These are phyloP conservation scores for Ctenopoma kingsleyae DNA, from an alignment of 2,797 vertebrate species.

Conservation along the genomic window DNA sequence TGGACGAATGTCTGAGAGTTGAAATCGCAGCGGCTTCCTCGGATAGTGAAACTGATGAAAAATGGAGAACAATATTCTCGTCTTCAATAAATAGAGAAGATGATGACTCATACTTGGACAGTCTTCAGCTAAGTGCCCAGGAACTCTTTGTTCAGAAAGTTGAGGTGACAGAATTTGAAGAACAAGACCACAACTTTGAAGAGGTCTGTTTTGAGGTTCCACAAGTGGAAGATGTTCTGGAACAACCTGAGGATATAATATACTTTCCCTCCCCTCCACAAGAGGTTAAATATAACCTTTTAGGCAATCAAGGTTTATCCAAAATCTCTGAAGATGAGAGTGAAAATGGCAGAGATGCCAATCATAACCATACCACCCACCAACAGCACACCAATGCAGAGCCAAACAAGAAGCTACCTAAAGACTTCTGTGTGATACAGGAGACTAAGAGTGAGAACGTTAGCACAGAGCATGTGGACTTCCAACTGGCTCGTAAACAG, in stretches of 20 bases:
- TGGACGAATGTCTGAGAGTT: slow-evolving; percentile 78
- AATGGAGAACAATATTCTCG: slow-evolving; percentile 87
- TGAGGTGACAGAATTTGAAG: slow-evolving; percentile 67
- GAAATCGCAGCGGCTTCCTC: slow-evolving; percentile 82
- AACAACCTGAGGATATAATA: slow-evolving; percentile 73
- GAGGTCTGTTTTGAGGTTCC: slow-evolving; percentile 66
- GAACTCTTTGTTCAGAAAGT: slow-evolving; percentile 87
- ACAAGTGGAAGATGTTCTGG: slow-evolving; percentile 71
- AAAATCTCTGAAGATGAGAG: slow-evolving; percentile 86
- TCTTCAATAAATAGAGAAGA: slow-evolving; percentile 88
- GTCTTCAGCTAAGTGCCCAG: slow-evolving; percentile 83
- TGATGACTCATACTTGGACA: slow-evolving; percentile 87
- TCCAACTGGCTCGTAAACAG: slow-evolving; percentile 85
- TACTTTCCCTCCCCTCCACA: slow-evolving; percentile 62
- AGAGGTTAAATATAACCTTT: slow-evolving; percentile 79
- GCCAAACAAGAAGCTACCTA: slow-evolving; percentile 81
- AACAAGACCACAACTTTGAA: slow-evolving; percentile 46
- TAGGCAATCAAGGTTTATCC: slow-evolving; percentile 78
- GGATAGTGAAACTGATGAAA: slow-evolving; percentile 85
- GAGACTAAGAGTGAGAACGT: slow-evolving; percentile 87
- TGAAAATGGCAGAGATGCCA: slow-evolving; percentile 74
- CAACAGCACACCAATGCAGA: slow-evolving; percentile 61
- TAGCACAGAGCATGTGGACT: slow-evolving; percentile 87
- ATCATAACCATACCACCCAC: slow-evolving; percentile 46
- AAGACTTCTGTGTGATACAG: slow-evolving; percentile 88